Evolutionary conservation across 1,140 invertebrate genomes (phyloP), one percentile per base, ranked within the genome.

Genomic region (Helicoverpa armigera): DNA sequence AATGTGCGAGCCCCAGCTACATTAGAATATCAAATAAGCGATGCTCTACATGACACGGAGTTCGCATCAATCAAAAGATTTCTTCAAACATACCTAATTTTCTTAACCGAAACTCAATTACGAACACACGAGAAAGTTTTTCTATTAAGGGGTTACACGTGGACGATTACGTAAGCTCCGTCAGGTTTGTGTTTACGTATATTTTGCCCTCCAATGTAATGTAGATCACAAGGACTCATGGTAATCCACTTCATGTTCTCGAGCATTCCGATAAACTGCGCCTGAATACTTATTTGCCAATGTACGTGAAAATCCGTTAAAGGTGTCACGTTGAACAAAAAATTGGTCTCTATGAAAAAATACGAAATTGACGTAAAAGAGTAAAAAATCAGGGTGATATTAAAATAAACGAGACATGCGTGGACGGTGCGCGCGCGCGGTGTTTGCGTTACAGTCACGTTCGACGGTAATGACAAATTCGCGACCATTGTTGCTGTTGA

Each of bases 381-480:
- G 85, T 86, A 93, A 92, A 93, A 90, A 91, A 84, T 87, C 84
- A 85, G 89, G 86, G 88, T 88, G 86, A 92, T 89, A 90, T 93
- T 91, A 89, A 92, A 91, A 91, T 90, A 90, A 90, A 87, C 88
- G 86, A 89, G 86, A 89, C 86, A 89, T 88, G 87, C 86, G 85
- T 83, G 86, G 80, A 70, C 65, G 82, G 65, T 50, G 84, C 80
- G 61, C 84, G 73, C 58, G 84, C 80, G 65, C 85, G 75, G 61
- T 89, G 89, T 91, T 91, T 89, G 89, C 83, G 85, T 82, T 90
- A 85, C 85, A 88, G 92, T 92, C 93, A 94, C 93, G 92, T 93
- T 85, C 87, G 65, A 50, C 67, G 73, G 83, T 93, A 91, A 92
- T 92, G 91, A 92, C 89, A 91, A 92, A 90, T 91, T 88, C 85